A percentile compares a stretch with the other conserved stretches of the same genome.
These are phyloP conservation scores for Sminthurinus aureus DNA, from an alignment of 2,888 invertebrate species.

Conservation along the genomic window DNA sequence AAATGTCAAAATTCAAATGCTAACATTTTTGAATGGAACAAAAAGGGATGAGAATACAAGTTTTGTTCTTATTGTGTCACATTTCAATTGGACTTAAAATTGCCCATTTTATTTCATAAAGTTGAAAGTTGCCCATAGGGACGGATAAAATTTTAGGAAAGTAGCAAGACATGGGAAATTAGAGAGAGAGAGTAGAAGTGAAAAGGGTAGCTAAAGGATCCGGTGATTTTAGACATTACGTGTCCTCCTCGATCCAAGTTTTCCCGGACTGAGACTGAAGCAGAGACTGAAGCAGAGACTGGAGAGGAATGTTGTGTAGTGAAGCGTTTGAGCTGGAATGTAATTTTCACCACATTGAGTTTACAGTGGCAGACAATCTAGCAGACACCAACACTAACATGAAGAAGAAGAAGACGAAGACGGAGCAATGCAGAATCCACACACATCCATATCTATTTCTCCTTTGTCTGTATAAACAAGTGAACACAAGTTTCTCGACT, in stretches of 20 bases:
- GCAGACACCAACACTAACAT: conserved; percentile 51
- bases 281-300: not conserved
- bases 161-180: too few species aligned
- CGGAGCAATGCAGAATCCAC: too few species aligned
- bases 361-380: conserved; percentile 57
- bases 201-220: not conserved
- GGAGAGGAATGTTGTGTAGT: conserved; percentile 45
- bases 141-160: too few species aligned
- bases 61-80: too few species aligned
- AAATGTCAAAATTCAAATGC: too few species aligned
- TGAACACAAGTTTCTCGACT: conserved; percentile 25
- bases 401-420: not conserved
- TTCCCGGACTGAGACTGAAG: not conserved
- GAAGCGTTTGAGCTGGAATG: conserved; percentile 59
- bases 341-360: conserved; percentile 60
- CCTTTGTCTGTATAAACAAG: not conserved
- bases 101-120: too few species aligned
- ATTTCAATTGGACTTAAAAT: too few species aligned
- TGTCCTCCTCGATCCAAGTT: not conserved
- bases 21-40: too few species aligned
- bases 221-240: too few species aligned
- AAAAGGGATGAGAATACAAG: too few species aligned
- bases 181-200: not conserved
- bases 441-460: too few species aligned
- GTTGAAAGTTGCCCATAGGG: too few species aligned